Conservation (phyloP, 2,113 vertebrate genomes). For the Pteruthius melanotis region DNA sequence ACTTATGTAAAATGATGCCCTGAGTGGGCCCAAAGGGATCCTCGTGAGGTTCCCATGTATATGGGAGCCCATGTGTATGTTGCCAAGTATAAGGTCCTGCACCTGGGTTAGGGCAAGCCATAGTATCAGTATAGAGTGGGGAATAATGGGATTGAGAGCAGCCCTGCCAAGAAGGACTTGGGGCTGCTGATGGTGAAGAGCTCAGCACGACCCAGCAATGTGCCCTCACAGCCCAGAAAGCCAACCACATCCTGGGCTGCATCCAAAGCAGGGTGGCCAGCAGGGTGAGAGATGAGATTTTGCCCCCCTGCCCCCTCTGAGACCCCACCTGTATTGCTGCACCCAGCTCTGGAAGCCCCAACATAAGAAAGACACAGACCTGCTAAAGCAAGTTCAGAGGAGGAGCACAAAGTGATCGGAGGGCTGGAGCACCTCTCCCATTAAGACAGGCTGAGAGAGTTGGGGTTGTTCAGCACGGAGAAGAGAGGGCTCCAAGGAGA, state of each 20-base stretch:
- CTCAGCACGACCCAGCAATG: background rate
- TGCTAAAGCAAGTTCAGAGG: background rate
- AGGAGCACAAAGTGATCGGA: background rate
- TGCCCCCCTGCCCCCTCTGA: background rate
- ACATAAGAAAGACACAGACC: fast-evolving
- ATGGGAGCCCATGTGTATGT: background rate
- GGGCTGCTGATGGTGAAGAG: background rate
- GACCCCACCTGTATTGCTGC: background rate
- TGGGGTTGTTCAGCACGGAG: background rate
- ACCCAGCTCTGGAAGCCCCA: background rate
- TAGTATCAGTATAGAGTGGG: background rate
- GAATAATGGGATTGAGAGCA: background rate
- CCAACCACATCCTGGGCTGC: background rate
- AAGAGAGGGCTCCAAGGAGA: background rate
- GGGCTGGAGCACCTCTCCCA: background rate
- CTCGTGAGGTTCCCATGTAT: background rate
- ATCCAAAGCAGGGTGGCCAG: fast-evolving
- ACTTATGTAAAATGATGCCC: background rate
- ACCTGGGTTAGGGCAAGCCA: background rate
- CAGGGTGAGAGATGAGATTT: fast-evolving
- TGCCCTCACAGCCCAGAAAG: fast-evolving
- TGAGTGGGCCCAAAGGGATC: background rate
- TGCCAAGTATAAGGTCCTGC: background rate
- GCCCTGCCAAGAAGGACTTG: background rate
- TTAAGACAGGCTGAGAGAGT: background rate